Evolutionary conservation across 1,140 invertebrate species (phyloP).

Genomic region (Propsilocerus akamusi): DNA sequence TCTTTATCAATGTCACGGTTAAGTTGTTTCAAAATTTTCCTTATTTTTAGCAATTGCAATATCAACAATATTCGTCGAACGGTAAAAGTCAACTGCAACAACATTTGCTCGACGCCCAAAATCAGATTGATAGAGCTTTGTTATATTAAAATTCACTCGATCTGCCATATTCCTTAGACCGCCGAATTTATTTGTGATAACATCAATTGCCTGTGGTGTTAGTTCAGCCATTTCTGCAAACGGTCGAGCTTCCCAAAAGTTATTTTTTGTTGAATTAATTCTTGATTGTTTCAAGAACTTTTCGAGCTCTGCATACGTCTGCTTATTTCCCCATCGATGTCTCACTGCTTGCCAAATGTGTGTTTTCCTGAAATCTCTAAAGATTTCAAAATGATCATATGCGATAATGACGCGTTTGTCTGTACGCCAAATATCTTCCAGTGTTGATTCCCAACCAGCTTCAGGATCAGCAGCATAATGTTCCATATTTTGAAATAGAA

Average conservation of each 20-base stretch:
- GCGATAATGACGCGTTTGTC: conserved; percentile 33
- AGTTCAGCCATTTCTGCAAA: conserved; percentile 44
- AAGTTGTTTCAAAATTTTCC: no score
- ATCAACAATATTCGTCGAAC: conserved; percentile 33
- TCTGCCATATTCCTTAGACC: conserved; percentile 35
- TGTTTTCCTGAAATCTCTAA: conserved; percentile 12
- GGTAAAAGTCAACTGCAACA: conserved; percentile 39
- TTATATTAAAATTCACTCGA: conserved; percentile 32
- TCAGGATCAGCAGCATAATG: conserved; percentile 26
- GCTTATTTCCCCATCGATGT: conserved; percentile 41
- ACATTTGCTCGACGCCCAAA: conserved; percentile 36
- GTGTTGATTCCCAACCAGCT: conserved; percentile 25
- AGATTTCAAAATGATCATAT: conserved; percentile 28
- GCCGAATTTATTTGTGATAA: conserved; percentile 30
- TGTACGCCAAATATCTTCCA: conserved; percentile 30
- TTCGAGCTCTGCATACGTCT: conserved; percentile 27
- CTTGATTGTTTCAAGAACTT: conserved; percentile 14
- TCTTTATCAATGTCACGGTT: no score
- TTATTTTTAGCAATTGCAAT: conserved; percentile 34
- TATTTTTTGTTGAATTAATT: not conserved
- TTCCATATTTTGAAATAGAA: conserved; percentile 28
- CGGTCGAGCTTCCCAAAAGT: conserved; percentile 13
- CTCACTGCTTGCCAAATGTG: conserved; percentile 10
- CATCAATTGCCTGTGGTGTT: conserved; percentile 31
- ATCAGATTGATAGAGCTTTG: conserved; percentile 30